Conservation (phyloP, 2,113 vertebrate genomes). For the Phocoena phocoena region DNA sequence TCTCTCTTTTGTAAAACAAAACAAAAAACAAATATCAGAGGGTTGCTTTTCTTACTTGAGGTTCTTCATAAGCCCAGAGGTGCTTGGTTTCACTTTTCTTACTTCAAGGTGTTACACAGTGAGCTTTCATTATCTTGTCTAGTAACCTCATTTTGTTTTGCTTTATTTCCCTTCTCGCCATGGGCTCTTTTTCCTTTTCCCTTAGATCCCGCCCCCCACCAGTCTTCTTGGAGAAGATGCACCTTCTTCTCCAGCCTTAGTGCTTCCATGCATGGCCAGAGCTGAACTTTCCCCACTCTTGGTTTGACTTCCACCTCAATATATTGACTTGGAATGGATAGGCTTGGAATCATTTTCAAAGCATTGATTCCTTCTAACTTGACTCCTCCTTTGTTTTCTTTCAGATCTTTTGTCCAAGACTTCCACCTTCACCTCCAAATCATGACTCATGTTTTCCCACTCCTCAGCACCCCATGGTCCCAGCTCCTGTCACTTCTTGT, state of each 20-base stretch:
- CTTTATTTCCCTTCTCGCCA: neutral
- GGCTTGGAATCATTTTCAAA: constrained; percentile 31
- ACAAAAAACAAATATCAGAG: neutral
- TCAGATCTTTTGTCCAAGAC: neutral
- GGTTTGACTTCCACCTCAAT: neutral
- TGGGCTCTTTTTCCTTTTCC: neutral
- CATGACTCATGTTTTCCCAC: neutral
- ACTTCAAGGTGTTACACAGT: neutral
- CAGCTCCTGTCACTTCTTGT: neutral
- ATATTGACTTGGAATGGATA: neutral
- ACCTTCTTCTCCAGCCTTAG: neutral
- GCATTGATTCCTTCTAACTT: neutral
- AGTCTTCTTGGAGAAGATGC: neutral
- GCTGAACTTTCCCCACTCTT: neutral
- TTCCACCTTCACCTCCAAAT: constrained; percentile 25
- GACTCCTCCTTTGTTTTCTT: neutral
- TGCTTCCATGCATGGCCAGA: neutral
- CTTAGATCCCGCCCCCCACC: neutral
- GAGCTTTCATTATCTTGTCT: neutral
- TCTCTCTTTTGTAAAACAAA: neutral
- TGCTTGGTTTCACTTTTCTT: neutral
- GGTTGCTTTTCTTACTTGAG: neutral
- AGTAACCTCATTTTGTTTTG: neutral
- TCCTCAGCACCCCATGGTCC: neutral
- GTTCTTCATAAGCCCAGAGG: neutral